Conservation (phyloP, 1,140 invertebrate genomes). For the Myzus persicae region DNA sequence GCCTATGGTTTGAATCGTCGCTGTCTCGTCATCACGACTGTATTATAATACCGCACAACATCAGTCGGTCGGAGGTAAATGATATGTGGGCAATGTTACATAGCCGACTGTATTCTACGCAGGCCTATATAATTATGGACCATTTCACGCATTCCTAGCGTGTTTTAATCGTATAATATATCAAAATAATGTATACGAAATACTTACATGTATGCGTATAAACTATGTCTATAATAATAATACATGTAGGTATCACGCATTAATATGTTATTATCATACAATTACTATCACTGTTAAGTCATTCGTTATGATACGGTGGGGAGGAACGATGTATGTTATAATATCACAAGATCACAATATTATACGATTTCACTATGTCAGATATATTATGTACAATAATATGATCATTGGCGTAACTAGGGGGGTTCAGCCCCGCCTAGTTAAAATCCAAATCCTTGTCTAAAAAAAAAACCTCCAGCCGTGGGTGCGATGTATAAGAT, state of each 20-base stretch:
- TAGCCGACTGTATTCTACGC: background rate
- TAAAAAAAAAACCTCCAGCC: background rate
- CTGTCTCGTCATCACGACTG: background rate
- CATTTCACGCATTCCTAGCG: conserved; percentile 28
- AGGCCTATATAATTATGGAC: background rate
- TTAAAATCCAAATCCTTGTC: background rate
- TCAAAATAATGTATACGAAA: background rate
- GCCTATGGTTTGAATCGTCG: background rate
- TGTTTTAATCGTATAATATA: background rate
- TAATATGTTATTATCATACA: background rate
- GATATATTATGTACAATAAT: background rate
- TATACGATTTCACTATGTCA: no score
- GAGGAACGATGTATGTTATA: background rate
- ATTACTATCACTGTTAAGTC: background rate
- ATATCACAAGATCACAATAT: background rate
- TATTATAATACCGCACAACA: background rate
- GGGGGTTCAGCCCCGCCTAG: no score
- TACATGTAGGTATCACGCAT: background rate
- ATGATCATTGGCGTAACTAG: background rate
- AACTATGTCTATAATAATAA: background rate
- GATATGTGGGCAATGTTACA: background rate
- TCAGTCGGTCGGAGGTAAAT: background rate
- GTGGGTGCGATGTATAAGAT: no score
- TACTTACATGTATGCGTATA: background rate
- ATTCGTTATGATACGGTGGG: background rate